Evolutionary conservation across 2,888 invertebrate species (phyloP), one percentile per base, ranked within the genome.

Genomic region (Drosophila anceps): DNA sequence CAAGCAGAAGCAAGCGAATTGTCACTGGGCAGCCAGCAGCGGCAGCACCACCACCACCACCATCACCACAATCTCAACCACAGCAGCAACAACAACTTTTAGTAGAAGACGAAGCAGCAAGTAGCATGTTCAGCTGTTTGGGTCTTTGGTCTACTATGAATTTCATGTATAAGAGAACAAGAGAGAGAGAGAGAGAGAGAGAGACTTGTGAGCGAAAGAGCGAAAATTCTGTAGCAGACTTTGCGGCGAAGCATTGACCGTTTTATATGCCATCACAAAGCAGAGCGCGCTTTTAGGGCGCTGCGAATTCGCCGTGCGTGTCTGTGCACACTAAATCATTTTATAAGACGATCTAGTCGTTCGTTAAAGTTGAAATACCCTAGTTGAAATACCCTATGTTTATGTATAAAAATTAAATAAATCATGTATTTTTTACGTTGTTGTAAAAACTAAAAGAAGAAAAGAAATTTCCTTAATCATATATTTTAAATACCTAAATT

Each of bases 1-100:
- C 65, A 71, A 76, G 73, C 76, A 80, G 69, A 66, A 69, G 70
- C 77, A 29, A 65, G 55, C 65, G 60, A 70, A 74, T 66, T 70
- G 76, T 64, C 80, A 75, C 65, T 66, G 59, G 57, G 75, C 79
- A 61, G 55, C 51, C 12, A 51, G 29, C 15, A 48, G 13, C 64
- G 58, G 29, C 65, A 59, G 27, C 72, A 43, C 24, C 43, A 29
- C 65, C 79, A 66, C 46, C 59, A 57, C 46, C 65, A 37, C 50
- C 24, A 39, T 1, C 39, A 39, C n/a, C 39, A 18, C 4, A 58
- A 41, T n/a, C 51, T 53, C 59, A 59, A 18, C 64, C 44, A 4
- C n/a, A 44, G 15, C 15, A 33, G 12, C 62, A 70, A 15, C 59
- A 60, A 33, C 72, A 44, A 39, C 37, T 10, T 31, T 50, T 12